Evolutionary conservation across 2,113 vertebrate genomes (phyloP), one percentile per base, ranked within the genome.

Genomic region (Labeo rohita): DNA sequence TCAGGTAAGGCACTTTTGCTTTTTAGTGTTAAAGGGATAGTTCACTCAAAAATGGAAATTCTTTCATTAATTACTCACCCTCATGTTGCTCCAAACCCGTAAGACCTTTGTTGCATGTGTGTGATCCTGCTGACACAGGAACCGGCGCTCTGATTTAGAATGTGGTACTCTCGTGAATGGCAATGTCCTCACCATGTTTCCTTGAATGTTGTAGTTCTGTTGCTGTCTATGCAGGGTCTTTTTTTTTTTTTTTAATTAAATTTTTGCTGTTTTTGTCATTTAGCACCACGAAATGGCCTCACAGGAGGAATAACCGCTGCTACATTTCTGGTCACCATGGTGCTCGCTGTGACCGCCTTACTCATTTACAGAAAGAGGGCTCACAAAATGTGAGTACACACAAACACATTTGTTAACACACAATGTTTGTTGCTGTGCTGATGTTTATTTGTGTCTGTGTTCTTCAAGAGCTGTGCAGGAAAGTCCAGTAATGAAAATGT

Each of bases 231-330:
- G 39, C 39, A 39, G 39, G 39, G 39, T 39, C 39, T 28, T 28
- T 28, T 28, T 61, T 9, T 2, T 36, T 68, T 68, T 68, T 16
- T 4, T 43, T 70, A 70, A 43, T 2, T 43, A 70, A 0, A 4
- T 72, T 43, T 45, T 9, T 50, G 52, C 13, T 21, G 23, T 72
- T 83, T 84, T 18, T 49, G 28, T 39, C 54, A 1, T 50, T 89
- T 89, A 99, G 98, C 98, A 86, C 96, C 97, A 84, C 91, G 98
- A 11, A 94, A 95, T 66, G 98, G 98, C 79, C 96, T 98, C 0
- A 95, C 97, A 21, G 98, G 98, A 95, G 98, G 97, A 18, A 90
- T 98, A 89, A 98, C 97, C 36, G 97, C 97, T n/a, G 97, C 96
- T 3, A 94, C 97, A 90, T 98, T 98, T 92, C 93, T 98, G 8